phyloP scores from a whole-genome alignment of 2,113 vertebrate genomes.

The Coregonus clupeaformis region DNA sequence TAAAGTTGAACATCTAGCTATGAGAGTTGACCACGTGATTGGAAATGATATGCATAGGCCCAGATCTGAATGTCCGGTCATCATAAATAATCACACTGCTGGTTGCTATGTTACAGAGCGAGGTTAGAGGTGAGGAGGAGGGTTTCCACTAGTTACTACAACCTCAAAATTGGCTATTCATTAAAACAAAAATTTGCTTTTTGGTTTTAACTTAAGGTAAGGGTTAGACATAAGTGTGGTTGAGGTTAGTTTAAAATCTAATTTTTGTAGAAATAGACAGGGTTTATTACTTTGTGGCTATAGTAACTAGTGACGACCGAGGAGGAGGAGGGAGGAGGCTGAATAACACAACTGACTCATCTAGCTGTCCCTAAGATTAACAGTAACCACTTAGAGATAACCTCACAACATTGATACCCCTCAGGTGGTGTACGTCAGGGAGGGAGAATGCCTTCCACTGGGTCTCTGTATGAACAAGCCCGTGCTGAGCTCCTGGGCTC shows the following conservation, averaged over 20 bases:
- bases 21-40: background rate
- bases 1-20: background rate
- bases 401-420: background rate
- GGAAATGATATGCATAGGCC: background rate
- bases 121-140: background rate
- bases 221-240: too few relatives aligned
- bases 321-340: background rate
- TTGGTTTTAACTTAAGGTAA: too few relatives aligned
- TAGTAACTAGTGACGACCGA: too few relatives aligned
- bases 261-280: too few relatives aligned
- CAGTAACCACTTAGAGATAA: background rate
- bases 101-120: constrained; percentile 6
- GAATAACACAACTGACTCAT: background rate
- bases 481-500: constrained; percentile 29
- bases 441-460: constrained; percentile 15
- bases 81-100: background rate
- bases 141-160: too few relatives aligned
- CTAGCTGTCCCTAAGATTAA: background rate
- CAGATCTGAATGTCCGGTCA: background rate
- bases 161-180: too few relatives aligned
- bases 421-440: constrained; percentile 15
- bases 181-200: too few relatives aligned
- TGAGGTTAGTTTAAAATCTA: too few relatives aligned
- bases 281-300: too few relatives aligned
- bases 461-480: constrained; percentile 35